A percentile compares a stretch with the other conserved stretches of the same genome.
Evolutionary conservation across 1,140 invertebrate species (phyloP).

Genomic region (Pachypeltis micranthus): DNA sequence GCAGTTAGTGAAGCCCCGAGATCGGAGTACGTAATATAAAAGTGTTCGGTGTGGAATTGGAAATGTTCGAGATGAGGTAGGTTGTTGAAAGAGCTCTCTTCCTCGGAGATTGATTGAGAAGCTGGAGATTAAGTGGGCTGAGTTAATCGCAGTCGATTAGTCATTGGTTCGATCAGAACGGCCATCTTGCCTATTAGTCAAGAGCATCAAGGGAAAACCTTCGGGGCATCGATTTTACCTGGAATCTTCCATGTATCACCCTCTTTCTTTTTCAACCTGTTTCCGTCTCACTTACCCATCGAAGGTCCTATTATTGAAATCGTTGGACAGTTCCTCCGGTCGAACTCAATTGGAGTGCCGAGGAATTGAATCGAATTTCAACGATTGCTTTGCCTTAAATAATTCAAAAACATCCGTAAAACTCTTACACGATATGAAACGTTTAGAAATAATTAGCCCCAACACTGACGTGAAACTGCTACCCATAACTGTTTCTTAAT

Average conservation of each 20-base stretch:
- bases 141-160: conserved; percentile 18
- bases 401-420: no score
- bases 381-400: no score
- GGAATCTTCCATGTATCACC: background rate
- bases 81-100: conserved; percentile 2
- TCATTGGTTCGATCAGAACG: conserved; percentile 13
- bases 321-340: background rate
- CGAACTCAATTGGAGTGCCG: no score
- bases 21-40: no score
- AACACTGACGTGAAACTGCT: no score
- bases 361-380: no score
- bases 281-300: background rate
- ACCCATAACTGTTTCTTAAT: no score
- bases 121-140: conserved; percentile 16
- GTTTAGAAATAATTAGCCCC: no score
- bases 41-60: background rate
- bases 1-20: no score
- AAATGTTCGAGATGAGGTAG: background rate
- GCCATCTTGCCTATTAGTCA: conserved; percentile 14
- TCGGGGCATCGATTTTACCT: conserved; percentile 7
- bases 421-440: no score
- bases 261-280: background rate
- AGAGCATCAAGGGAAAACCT: background rate
- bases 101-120: conserved; percentile 9
- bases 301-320: no score